Evolutionary conservation across 2,113 vertebrate species (phyloP).

Genomic region (Pituophis catenifer): DNA sequence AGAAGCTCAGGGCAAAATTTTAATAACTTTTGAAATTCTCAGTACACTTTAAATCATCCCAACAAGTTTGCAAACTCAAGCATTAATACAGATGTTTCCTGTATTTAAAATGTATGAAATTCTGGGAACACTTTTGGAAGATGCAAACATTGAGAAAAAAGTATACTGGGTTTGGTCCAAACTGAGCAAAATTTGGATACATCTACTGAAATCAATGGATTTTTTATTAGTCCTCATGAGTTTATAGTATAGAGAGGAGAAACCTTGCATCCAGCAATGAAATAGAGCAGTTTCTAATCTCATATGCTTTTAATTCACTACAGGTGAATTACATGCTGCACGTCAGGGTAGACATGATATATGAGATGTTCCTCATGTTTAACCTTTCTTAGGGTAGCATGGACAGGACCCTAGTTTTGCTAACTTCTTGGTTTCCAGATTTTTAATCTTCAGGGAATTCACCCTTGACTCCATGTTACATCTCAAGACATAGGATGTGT

Average conservation of each 20-base stretch:
- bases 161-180: not conserved
- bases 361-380: not conserved
- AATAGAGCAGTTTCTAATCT: not conserved
- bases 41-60: not conserved
- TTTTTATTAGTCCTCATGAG: not conserved
- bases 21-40: not conserved
- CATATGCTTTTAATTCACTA: not conserved
- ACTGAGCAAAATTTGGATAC: not conserved
- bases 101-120: conserved; percentile 27
- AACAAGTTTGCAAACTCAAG: not conserved
- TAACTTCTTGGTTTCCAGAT: not conserved
- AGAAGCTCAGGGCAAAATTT: not conserved
- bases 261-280: not conserved
- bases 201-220: not conserved
- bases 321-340: not conserved
- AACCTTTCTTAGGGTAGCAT: not conserved
- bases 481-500: not conserved
- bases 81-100: conserved; percentile 23
- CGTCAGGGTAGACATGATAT: not conserved
- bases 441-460: not conserved
- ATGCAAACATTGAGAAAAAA: not conserved
- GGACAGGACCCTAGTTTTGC: not conserved
- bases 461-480: not conserved
- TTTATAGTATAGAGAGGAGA: not conserved
- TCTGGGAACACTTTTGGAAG: conserved; percentile 38